A percentile compares a stretch with the other conserved stretches of the same genome.
Conservation (phyloP, 2,113 vertebrate genomes). For the Notothenia coriiceps region DNA sequence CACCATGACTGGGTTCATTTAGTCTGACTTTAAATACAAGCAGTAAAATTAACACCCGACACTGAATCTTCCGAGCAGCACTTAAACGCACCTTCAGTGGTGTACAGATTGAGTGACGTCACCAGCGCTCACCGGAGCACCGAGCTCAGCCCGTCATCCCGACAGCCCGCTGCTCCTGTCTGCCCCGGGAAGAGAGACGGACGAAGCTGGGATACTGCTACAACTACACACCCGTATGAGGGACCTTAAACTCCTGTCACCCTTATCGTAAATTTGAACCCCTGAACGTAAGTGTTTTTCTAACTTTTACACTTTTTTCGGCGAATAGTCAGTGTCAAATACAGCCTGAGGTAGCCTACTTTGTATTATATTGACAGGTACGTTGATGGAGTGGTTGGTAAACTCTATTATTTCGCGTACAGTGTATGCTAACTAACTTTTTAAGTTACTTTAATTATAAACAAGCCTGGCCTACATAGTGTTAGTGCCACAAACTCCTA, state of each 20-base stretch:
- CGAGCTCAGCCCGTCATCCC: conserved; percentile 42
- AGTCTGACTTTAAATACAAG: background rate
- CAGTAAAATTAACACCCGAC: background rate
- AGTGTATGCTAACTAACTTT: background rate
- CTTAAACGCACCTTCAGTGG: conserved; percentile 59
- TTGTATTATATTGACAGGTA: background rate
- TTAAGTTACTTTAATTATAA: background rate
- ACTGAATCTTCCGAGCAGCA: conserved; percentile 45
- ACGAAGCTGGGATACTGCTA: conserved; percentile 8
- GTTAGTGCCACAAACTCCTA: background rate
- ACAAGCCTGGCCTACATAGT: background rate
- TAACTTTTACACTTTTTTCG: conserved; percentile 20
- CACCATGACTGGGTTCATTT: background rate
- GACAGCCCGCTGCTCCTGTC: conserved; percentile 10
- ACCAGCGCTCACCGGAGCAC: conserved; percentile 58
- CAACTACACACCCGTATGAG: conserved; percentile 44
- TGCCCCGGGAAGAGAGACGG: background rate
- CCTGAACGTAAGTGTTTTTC: conserved; percentile 57
- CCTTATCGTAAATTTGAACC: background rate
- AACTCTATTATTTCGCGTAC: background rate
- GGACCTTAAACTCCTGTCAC: conserved; percentile 4
- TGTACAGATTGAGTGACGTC: conserved; percentile 71
- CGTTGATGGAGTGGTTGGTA: no score
- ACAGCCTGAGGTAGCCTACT: conserved; percentile 1
- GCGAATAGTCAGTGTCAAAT: background rate